A percentile compares a stretch with the other conserved stretches of the same genome.
phyloP scores from a whole-genome alignment of 2,888 invertebrate species.

The Barypeithes pellucidus region DNA sequence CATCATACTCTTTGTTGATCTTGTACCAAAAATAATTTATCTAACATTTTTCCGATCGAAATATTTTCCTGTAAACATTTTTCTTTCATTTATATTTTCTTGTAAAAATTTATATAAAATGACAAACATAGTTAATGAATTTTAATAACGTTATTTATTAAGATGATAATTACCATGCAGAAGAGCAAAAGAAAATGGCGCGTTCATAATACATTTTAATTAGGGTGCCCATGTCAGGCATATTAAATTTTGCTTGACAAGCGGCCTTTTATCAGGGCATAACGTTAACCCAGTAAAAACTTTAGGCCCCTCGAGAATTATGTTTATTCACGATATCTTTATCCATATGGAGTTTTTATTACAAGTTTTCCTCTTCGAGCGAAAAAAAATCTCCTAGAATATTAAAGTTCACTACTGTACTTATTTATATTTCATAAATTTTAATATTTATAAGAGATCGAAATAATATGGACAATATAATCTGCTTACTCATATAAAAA shows the following conservation, averaged over 20 bases:
- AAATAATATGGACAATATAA: no score
- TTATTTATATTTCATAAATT: no score
- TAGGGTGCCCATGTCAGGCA: slow-evolving; percentile 33
- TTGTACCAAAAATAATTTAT: no score
- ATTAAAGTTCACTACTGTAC: no score
- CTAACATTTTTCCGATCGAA: no score
- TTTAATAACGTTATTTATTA: slow-evolving; percentile 22
- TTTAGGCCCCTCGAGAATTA: slow-evolving; percentile 2
- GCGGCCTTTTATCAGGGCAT: slow-evolving; percentile 23
- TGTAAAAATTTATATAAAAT: no score
- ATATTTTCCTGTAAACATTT: no score
- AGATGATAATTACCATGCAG: slow-evolving; percentile 26
- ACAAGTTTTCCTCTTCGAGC: background rate
- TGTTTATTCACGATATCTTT: slow-evolving; percentile 15
- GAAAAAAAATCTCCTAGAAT: background rate
- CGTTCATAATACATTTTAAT: slow-evolving; percentile 33
- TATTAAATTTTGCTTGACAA: slow-evolving; percentile 35
- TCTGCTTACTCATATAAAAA: no score
- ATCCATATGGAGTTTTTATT: slow-evolving; percentile 3
- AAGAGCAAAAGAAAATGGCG: slow-evolving; percentile 17
- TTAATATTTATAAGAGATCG: no score
- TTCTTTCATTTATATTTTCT: no score
- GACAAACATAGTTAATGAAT: slow-evolving; percentile 27
- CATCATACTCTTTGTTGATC: no score
- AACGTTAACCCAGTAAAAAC: slow-evolving; percentile 22